Evolutionary conservation across 2,888 invertebrate species (phyloP).

Genomic region (Calameuta idolon): DNA sequence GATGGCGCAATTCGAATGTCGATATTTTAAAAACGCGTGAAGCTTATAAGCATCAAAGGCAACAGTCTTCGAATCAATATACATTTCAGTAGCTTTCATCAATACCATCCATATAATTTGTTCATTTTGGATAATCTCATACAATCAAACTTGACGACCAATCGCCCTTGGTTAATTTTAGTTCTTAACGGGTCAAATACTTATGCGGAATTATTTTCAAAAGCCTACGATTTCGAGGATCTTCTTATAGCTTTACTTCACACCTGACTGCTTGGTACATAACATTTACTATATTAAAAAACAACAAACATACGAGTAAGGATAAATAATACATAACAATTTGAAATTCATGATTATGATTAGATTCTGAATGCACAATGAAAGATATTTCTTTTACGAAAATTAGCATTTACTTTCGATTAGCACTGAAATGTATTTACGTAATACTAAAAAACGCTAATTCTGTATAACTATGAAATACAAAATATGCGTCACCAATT

Average conservation of each 20-base stretch:
- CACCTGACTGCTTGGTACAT: background rate
- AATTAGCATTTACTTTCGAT: background rate
- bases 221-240: background rate
- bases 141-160: background rate
- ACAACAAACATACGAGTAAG: background rate
- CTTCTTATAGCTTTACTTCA: background rate
- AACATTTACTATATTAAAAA: background rate
- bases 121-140: background rate
- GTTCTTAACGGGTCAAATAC: background rate
- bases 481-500: background rate
- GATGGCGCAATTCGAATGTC: background rate
- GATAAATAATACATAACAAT: background rate
- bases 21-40: background rate
- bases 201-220: background rate
- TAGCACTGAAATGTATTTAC: background rate
- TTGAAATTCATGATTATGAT: background rate
- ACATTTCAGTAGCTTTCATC: background rate
- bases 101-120: background rate
- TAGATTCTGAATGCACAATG: background rate
- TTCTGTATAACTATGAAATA: background rate
- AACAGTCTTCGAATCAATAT: background rate
- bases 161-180: background rate
- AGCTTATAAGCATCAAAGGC: background rate
- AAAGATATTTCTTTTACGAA: background rate
- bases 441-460: background rate